These are phyloP conservation scores for Corvus moneduloides DNA, from an alignment of 2,113 vertebrate species.

Conservation along the genomic window DNA sequence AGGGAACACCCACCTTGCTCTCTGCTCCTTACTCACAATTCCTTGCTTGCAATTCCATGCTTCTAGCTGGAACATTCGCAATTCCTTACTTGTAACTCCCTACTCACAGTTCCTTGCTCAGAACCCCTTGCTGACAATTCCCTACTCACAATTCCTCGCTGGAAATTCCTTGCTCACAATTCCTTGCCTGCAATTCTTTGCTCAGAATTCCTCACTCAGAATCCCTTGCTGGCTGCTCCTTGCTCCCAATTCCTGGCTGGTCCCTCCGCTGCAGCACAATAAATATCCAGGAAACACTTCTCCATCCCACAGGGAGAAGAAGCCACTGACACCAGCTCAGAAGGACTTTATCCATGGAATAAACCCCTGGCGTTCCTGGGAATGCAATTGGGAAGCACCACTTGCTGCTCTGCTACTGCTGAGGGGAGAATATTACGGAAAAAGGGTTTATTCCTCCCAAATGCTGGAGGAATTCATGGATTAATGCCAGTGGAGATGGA, in stretches of 20 bases:
- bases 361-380: background rate
- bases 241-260: background rate
- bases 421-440: background rate
- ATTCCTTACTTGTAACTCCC: background rate
- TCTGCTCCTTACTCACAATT: background rate
- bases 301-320: background rate
- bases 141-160: background rate
- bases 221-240: background rate
- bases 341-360: background rate
- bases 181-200: background rate
- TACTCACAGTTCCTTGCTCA: accelerated
- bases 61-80: background rate
- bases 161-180: accelerated
- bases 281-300: background rate
- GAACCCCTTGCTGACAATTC: background rate
- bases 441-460: background rate
- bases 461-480: background rate
- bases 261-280: accelerated
- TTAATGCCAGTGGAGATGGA: background rate
- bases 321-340: accelerated
- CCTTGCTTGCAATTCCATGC: background rate
- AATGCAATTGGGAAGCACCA: background rate
- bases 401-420: background rate
- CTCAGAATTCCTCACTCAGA: background rate
- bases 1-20: background rate